A percentile compares a stretch with the other conserved stretches of the same genome.
Conservation (phyloP, 1,140 invertebrate species). For the Euwallacea similis region DNA sequence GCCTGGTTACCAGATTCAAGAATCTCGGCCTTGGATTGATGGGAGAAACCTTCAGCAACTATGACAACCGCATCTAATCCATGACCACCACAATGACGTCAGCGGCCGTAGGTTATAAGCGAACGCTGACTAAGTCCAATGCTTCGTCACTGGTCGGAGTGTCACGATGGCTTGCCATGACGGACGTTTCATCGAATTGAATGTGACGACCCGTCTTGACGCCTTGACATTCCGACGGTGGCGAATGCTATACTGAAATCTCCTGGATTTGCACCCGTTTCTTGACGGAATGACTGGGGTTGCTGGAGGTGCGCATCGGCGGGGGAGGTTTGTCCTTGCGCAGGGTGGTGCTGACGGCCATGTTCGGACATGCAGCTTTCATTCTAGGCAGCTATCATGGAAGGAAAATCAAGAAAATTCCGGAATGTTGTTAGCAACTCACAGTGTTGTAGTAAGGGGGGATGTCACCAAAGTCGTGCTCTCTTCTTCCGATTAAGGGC, state of each 20-base stretch:
- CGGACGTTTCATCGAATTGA: constrained; percentile 20
- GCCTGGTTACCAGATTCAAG: no score
- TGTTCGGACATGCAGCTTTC: not conserved
- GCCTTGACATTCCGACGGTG: constrained; percentile 13
- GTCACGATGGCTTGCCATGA: constrained; percentile 21
- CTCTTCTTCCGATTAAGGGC: constrained; percentile 13
- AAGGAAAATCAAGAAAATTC: not conserved
- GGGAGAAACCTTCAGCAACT: no score
- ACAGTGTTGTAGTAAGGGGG: constrained; percentile 57
- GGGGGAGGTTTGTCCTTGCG: constrained; percentile 49
- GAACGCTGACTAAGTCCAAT: constrained; percentile 51
- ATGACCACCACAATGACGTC: constrained; percentile 25
- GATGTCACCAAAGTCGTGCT: constrained; percentile 44
- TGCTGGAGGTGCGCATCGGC: constrained; percentile 53
- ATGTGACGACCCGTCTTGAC: constrained; percentile 24
- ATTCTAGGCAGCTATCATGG: constrained; percentile 2
- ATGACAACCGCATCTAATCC: not conserved
- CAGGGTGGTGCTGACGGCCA: constrained; percentile 43
- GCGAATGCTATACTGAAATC: constrained; percentile 63
- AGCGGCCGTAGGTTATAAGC: constrained; percentile 47
- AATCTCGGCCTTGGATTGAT: no score
- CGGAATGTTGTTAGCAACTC: constrained; percentile 15
- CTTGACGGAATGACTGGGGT: constrained; percentile 55
- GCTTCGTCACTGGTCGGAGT: constrained; percentile 42
- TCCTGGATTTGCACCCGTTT: constrained; percentile 70